Evolutionary conservation across 2,797 vertebrate genomes (phyloP), one percentile per base, ranked within the genome.

Genomic region (Pangasius macronema): DNA sequence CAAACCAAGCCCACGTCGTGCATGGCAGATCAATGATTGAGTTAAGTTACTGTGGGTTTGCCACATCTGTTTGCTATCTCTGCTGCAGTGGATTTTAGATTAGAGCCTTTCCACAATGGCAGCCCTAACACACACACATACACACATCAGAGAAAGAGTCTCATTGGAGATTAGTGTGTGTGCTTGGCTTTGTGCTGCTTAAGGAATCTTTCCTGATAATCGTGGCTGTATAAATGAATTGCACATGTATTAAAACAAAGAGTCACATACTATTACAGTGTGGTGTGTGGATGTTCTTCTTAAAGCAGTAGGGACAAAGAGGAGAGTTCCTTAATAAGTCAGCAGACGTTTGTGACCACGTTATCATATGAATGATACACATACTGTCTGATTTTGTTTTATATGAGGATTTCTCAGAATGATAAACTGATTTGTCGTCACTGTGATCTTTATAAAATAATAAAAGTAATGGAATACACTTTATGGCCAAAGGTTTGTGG

Each of bases 101-200:
- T 85, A 85, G 39, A 30, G 79, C 70, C 57, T 85, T 59, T 65
- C 24, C 67, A 73, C 87, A 88, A 84, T 76, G 87, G 63, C 80
- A 86, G 86, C 36, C 55, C 39, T 22, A 49, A 57, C 33, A 67
- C 51, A 75, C 53, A 75, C 57, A 81, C 59, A 61, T 13, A 27
- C 53, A 39, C 77, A 80, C 77, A 81, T 82, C 80, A 82, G 59
- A 65, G 79, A 81, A 30, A 42, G 33, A n/a, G 79, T 42, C 79
- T 81, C 20, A 0, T 7, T 80, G 20, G 80, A 82, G 80, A 63
- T 70, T 55, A 55, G 67, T 55, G 51, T 55, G 63, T 83, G 82
- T 27, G 30, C 30, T 70, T 72, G 82, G 82, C 82, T 84, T 84
- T 70, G 82, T 36, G 82, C 49, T 84, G 82, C 61, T 68, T 36